Conservation (phyloP, 2,113 vertebrate genomes). For the Saimiri boliviensis region DNA sequence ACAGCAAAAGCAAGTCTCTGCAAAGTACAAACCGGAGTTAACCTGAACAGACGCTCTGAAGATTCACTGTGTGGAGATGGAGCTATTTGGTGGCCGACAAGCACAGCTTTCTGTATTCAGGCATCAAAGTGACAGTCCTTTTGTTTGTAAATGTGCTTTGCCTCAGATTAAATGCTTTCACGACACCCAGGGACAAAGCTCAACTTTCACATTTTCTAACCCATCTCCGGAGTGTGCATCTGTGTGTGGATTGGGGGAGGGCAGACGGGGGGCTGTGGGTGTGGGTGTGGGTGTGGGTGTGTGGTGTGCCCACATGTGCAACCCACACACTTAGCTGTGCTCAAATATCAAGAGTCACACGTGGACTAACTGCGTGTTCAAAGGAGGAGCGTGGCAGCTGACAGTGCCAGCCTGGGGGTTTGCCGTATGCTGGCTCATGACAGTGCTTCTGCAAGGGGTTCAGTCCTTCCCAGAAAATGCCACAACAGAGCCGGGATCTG, state of each 20-base stretch:
- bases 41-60: constrained; percentile 54
- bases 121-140: constrained; percentile 79
- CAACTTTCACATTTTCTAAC: constrained; percentile 77
- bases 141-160: constrained; percentile 70
- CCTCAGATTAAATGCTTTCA: constrained; percentile 72
- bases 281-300: neutral
- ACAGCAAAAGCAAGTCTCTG: constrained; percentile 77
- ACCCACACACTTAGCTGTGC: neutral
- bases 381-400: neutral
- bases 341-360: neutral
- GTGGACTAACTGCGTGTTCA: neutral
- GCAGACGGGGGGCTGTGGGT: no score
- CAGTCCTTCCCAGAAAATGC: neutral
- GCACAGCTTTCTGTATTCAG: constrained; percentile 61
- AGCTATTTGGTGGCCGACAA: constrained; percentile 64
- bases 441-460: neutral
- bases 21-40: constrained; percentile 66
- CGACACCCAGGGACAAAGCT: constrained; percentile 72
- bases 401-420: neutral
- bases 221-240: constrained; percentile 70
- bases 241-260: neutral
- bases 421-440: neutral
- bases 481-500: neutral
- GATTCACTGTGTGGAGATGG: constrained; percentile 71
- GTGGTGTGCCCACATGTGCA: neutral